A percentile compares a stretch with the other conserved stretches of the same genome.
phyloP scores from a whole-genome alignment of 2,113 vertebrate genomes.

The Lonchura striata region DNA sequence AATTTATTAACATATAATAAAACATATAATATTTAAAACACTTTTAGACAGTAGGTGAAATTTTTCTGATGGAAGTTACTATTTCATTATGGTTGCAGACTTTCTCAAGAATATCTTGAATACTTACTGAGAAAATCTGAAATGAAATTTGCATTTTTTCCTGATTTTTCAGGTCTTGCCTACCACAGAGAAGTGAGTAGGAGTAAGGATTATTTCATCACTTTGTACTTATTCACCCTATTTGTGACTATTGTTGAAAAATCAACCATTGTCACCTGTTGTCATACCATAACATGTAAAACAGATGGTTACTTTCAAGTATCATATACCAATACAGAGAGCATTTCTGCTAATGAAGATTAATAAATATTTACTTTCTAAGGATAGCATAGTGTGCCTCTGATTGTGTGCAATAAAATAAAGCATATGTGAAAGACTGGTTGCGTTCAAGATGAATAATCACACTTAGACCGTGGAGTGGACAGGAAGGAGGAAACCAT shows the following conservation, averaged over 20 bases:
- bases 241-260: not conserved
- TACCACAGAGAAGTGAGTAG: not conserved
- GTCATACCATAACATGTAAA: not conserved
- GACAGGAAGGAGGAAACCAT: slow-evolving; percentile 37
- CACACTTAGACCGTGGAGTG: not conserved
- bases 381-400: not conserved
- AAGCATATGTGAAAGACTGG: not conserved
- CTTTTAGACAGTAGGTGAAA: not conserved
- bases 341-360: not conserved
- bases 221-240: not conserved
- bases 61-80: not conserved
- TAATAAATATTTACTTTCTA: slow-evolving; percentile 36
- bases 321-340: not conserved
- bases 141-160: not conserved
- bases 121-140: not conserved
- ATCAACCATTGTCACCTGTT: not conserved
- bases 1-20: too few species aligned
- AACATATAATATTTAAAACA: not conserved
- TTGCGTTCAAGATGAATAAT: not conserved
- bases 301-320: not conserved
- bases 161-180: not conserved
- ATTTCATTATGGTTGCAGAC: not conserved
- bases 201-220: not conserved
- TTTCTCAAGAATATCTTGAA: not conserved
- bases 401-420: not conserved